Conservation (phyloP, 2,888 invertebrate genomes). For the Hydropsyche betteni region DNA sequence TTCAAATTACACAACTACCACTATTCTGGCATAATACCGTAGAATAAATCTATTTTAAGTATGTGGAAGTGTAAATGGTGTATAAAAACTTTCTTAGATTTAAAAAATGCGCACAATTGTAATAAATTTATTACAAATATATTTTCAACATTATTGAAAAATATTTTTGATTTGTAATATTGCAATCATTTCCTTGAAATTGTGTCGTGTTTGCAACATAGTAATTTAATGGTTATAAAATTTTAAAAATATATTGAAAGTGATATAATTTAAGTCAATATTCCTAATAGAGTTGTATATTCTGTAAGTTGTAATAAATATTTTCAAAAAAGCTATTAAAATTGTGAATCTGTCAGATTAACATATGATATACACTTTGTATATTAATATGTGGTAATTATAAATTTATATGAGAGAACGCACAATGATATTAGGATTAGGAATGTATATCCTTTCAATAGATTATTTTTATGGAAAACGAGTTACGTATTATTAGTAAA, state of each 20-base stretch:
- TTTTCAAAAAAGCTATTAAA: no score
- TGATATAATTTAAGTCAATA: constrained; percentile 48
- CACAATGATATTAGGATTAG: constrained; percentile 29
- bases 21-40: background rate
- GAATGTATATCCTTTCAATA: constrained; percentile 27
- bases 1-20: no score
- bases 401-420: constrained; percentile 25
- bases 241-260: constrained; percentile 44
- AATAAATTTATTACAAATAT: constrained; percentile 29
- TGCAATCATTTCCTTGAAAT: background rate
- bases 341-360: background rate
- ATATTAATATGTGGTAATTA: background rate
- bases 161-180: no score
- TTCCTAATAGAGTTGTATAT: constrained; percentile 45
- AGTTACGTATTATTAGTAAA: background rate
- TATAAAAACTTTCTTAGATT: background rate
- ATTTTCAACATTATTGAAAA: constrained; percentile 21
- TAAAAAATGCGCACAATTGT: constrained; percentile 37
- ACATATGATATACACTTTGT: background rate
- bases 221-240: constrained; percentile 23
- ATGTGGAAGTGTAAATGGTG: no score
- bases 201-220: constrained; percentile 19
- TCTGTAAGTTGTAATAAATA: constrained; percentile 43
- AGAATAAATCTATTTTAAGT: background rate
- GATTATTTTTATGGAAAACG: constrained; percentile 6